These are phyloP conservation scores for Pectinophora gossypiella DNA, from an alignment of 1,140 invertebrate species.

Conservation along the genomic window DNA sequence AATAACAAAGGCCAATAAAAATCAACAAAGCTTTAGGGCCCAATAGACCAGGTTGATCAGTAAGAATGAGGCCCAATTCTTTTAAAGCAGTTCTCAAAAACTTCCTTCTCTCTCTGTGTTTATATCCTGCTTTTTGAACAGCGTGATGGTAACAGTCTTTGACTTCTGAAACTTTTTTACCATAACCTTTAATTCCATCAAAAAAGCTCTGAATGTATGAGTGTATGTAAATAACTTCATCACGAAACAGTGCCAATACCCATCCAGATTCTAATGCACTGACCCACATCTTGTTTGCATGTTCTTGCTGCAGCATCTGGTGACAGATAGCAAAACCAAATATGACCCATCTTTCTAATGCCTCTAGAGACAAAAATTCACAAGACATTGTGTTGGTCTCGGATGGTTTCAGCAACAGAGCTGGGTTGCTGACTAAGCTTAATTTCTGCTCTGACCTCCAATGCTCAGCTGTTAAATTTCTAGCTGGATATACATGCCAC, in stretches of 20 bases:
- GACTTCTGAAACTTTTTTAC: constrained; percentile 93
- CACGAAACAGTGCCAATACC: constrained; percentile 95
- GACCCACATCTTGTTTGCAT: constrained; percentile 92
- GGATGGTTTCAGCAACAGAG: constrained; percentile 93
- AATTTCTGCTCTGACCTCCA: constrained; percentile 96
- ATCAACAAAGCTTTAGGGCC: constrained; percentile 98
- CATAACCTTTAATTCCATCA: constrained; percentile 96
- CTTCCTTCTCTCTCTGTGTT: constrained; percentile 96
- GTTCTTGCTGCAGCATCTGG: constrained; percentile 86
- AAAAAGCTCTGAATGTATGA: constrained; percentile 95
- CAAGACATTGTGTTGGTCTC: constrained; percentile 97
- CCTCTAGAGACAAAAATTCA: constrained; percentile 96
- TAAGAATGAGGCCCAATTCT: constrained; percentile 95
- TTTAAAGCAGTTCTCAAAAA: constrained; percentile 96
- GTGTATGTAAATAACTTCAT: constrained; percentile 98
- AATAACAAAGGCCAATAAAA: constrained; percentile 96
- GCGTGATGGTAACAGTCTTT: constrained; percentile 95
- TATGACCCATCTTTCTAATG: constrained; percentile 97
- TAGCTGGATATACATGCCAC: constrained; percentile 88
- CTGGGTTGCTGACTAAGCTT: constrained; percentile 94
- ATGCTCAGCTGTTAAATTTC: constrained; percentile 95
- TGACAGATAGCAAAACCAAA: constrained; percentile 95
- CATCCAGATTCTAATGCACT: constrained; percentile 94
- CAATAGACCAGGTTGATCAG: constrained; percentile 97
- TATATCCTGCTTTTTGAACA: constrained; percentile 90